Evolutionary conservation across 2,888 invertebrate species (phyloP).

Genomic region (Cephus runcator): DNA sequence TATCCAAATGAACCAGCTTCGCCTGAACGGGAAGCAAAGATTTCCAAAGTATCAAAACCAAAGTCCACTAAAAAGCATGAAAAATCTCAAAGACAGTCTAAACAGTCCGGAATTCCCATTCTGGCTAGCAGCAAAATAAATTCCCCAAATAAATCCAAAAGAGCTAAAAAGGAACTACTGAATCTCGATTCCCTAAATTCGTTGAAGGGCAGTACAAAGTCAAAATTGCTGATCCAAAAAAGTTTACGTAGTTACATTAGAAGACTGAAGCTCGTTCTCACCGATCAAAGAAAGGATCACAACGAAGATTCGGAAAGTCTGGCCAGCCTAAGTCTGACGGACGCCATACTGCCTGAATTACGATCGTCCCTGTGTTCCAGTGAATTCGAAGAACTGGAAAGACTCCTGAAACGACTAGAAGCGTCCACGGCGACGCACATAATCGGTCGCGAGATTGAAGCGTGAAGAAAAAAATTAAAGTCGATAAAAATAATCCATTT

Average conservation of each 20-base stretch:
- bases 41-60: neutral
- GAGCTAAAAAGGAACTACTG: neutral
- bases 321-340: slow-evolving; percentile 41
- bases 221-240: slow-evolving; percentile 36
- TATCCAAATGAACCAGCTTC: neutral
- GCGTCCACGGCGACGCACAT: neutral
- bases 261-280: slow-evolving; percentile 38
- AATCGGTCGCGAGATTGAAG: neutral
- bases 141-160: neutral
- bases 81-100: neutral
- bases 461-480: neutral
- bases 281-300: slow-evolving; percentile 25
- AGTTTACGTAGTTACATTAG: slow-evolving; percentile 45
- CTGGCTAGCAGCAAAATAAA: neutral
- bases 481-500: neutral
- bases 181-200: neutral
- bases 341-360: slow-evolving; percentile 40
- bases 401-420: slow-evolving; percentile 12
- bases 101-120: neutral
- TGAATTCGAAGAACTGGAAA: slow-evolving; percentile 39
- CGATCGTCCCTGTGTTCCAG: slow-evolving; percentile 27
- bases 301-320: slow-evolving; percentile 29
- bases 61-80: neutral
- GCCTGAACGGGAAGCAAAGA: neutral
- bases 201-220: slow-evolving; percentile 26